Evolutionary conservation across 2,797 vertebrate genomes (phyloP), one percentile per base, ranked within the genome.

Genomic region (Micrastur ruficollis): DNA sequence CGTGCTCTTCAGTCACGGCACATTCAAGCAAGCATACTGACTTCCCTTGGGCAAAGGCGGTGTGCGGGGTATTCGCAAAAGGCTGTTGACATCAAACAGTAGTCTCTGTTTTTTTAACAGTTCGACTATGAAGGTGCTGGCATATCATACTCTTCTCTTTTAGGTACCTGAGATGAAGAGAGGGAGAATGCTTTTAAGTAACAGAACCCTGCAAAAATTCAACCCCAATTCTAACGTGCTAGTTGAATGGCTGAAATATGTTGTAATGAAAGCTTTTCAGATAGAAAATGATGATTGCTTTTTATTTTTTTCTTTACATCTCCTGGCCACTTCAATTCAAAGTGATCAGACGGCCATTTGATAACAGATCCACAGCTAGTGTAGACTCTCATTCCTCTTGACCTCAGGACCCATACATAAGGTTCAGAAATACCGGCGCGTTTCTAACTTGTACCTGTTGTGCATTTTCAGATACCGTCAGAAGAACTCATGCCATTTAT

Each of bases 51-150:
- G 26, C 68, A 26, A 34, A 42, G 46, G 29, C 12, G 2, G 73
- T 8, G 5, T 10, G 9, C 17, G 21, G 67, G 44, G 62, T 2
- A 2, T 8, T 63, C 34, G 2, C 20, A 21, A 19, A 2, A 14
- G 16, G 23, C 34, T 27, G 0, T 5, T 14, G 29, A 14, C 56
- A 12, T 98, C 98, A 99, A 16, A 99, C 99, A 0, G 98, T 98
- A 4, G 99, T 99, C 96, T 99, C 99, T 18, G 98, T 98, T 94
- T 98, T 98, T 87, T 96, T 94, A 4, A 72, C 59, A 16, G 70
- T 72, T 92, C 98, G 98, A 66, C 80, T 96, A 47, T 3, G 96
- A 81, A 99, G 97, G 62, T 97, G 97, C 18, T 98, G 97, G n/a
- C 61, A 46, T 27, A 99, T 97, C 67, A 98, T n/a, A 11, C 34